Evolutionary conservation across 64 coral and sea anemone genomes (phyloP).

Genomic region (Pachyseris speciosa): DNA sequence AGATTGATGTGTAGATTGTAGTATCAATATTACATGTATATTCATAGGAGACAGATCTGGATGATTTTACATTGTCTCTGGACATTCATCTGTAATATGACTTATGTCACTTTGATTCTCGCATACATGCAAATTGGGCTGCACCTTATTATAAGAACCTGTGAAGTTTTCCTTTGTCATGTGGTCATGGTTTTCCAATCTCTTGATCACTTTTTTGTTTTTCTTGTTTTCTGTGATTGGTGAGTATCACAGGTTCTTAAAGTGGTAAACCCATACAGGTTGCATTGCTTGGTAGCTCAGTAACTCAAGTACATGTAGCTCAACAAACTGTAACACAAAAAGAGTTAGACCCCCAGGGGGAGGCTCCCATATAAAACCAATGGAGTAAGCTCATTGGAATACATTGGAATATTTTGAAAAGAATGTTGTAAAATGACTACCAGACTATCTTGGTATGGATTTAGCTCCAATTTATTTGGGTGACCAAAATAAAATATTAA

Average conservation of each 20-base stretch:
- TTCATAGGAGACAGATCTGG: background rate
- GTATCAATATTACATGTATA: background rate
- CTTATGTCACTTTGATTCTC: background rate
- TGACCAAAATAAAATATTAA: no score
- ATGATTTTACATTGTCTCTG: background rate
- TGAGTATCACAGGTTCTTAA: no score
- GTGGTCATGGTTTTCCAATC: no score
- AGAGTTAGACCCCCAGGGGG: background rate
- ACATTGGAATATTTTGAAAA: background rate
- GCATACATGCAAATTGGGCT: background rate
- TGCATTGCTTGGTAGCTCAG: background rate
- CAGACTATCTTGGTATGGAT: no score
- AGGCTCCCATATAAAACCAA: no score
- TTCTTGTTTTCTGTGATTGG: no score
- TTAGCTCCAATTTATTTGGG: no score
- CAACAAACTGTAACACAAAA: background rate
- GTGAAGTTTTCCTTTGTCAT: no score
- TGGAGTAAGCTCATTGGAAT: background rate
- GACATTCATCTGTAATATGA: background rate
- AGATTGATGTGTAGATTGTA: constrained; percentile 7
- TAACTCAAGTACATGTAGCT: background rate
- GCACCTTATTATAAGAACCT: no score
- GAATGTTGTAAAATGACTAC: no score
- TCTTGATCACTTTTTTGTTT: no score
- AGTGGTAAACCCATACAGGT: no score